A percentile compares a stretch with the other conserved stretches of the same genome.
Evolutionary conservation across 2,797 vertebrate species (phyloP).

Genomic region (Florisuga fusca): DNA sequence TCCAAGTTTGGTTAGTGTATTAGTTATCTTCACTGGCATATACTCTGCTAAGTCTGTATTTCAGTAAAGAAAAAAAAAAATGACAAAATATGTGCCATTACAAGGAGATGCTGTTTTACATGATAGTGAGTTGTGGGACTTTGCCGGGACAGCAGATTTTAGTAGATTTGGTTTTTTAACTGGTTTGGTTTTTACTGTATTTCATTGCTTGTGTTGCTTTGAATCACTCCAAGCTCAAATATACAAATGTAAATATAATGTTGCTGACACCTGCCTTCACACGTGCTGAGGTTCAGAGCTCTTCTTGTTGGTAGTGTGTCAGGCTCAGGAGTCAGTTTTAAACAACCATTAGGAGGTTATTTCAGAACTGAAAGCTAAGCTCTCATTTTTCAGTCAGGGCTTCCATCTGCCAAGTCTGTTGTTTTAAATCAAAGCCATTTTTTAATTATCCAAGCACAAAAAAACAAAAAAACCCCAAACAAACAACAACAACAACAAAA

Average conservation of each 20-base stretch:
- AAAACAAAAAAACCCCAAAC: not conserved
- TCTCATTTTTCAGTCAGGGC: not conserved
- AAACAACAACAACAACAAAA: not conserved
- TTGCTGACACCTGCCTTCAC: not conserved
- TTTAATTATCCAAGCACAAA: slow-evolving; percentile 24
- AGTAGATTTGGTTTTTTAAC: not conserved
- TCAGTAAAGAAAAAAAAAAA: not conserved
- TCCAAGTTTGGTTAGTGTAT: not conserved
- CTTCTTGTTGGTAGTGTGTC: not conserved
- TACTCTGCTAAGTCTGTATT: not conserved
- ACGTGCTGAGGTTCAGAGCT: not conserved
- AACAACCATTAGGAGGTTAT: not conserved
- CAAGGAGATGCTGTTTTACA: not conserved
- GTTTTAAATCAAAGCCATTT: slow-evolving; percentile 58
- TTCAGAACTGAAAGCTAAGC: not conserved
- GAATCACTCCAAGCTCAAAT: not conserved
- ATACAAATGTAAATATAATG: not conserved
- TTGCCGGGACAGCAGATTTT: not conserved
- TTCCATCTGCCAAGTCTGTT: slow-evolving; percentile 19
- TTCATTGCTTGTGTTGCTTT: rapidly evolving
- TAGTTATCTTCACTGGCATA: not conserved
- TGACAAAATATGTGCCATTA: not conserved
- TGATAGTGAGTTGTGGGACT: not conserved
- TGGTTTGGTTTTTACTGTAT: not conserved
- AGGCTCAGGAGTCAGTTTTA: not conserved